These are phyloP conservation scores for Hydrotaea cyrtoneurina DNA, from an alignment of 2,888 invertebrate species.

Conservation along the genomic window DNA sequence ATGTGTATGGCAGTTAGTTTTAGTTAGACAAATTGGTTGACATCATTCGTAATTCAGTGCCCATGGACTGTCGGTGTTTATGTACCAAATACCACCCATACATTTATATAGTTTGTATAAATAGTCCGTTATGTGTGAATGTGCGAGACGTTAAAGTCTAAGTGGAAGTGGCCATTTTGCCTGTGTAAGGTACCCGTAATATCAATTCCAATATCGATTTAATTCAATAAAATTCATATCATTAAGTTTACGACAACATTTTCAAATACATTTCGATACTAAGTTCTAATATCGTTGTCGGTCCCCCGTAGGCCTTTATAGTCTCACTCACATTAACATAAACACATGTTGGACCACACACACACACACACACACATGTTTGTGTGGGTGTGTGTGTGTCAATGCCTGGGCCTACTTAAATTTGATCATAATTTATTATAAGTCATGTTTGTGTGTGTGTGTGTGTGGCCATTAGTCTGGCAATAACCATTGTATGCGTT, in stretches of 20 bases:
- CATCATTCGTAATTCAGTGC: too few species aligned
- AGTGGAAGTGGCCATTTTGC: constrained; percentile 18
- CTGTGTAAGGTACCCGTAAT: constrained; percentile 3
- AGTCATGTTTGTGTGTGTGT: not conserved
- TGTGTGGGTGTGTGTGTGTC: too few species aligned
- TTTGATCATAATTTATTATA: not conserved
- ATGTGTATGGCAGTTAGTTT: too few species aligned
- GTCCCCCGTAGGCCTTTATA: not conserved
- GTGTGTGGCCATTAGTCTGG: not conserved
- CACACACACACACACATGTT: too few species aligned
- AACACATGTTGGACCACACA: too few species aligned
- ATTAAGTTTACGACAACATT: constrained; percentile 39
- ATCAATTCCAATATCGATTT: constrained; percentile 51
- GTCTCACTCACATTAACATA: too few species aligned
- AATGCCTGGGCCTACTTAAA: not conserved
- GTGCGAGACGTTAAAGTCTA: constrained; percentile 2
- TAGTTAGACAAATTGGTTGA: too few species aligned
- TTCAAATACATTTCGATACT: not conserved
- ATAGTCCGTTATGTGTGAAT: not conserved
- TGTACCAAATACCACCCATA: too few species aligned
- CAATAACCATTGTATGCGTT: not conserved
- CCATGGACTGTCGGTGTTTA: too few species aligned
- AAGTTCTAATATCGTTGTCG: not conserved
- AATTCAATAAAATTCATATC: constrained; percentile 60
- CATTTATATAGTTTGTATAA: not conserved